Conservation (phyloP, 2,797 vertebrate species). For the Gallinago stenura region DNA sequence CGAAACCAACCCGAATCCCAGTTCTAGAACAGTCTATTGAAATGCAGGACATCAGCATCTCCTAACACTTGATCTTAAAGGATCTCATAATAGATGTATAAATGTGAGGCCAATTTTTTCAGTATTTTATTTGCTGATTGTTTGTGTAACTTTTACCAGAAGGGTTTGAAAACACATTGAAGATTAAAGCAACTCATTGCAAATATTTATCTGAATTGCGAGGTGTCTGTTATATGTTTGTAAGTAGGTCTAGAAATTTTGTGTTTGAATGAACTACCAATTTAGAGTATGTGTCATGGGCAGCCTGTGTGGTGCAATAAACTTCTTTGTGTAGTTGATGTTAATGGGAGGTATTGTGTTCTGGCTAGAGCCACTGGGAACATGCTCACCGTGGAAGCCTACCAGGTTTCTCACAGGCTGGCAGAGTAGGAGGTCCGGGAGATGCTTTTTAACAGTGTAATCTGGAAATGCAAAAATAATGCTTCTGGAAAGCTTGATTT, state of each 20-base stretch:
- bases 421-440: not conserved
- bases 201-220: not conserved
- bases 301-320: not conserved
- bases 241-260: not conserved
- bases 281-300: not conserved
- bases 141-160: not conserved
- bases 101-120: not conserved
- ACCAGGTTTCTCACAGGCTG: not conserved
- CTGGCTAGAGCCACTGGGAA: not conserved
- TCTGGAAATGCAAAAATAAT: not conserved
- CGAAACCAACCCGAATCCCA: not conserved
- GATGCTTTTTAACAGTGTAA: not conserved
- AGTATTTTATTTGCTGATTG: not conserved
- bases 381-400: not conserved
- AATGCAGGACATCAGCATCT: not conserved
- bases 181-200: not conserved
- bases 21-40: not conserved
- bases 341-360: not conserved
- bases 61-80: not conserved
- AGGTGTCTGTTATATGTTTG: not conserved
- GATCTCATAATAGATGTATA: not conserved
- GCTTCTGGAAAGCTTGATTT: not conserved
- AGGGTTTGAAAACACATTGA: not conserved
- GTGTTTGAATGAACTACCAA: not conserved
- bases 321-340: not conserved